Base-by-base conservation (phyloP, 2,113 vertebrate genomes). In the Osmerus eperlanus region DNA sequence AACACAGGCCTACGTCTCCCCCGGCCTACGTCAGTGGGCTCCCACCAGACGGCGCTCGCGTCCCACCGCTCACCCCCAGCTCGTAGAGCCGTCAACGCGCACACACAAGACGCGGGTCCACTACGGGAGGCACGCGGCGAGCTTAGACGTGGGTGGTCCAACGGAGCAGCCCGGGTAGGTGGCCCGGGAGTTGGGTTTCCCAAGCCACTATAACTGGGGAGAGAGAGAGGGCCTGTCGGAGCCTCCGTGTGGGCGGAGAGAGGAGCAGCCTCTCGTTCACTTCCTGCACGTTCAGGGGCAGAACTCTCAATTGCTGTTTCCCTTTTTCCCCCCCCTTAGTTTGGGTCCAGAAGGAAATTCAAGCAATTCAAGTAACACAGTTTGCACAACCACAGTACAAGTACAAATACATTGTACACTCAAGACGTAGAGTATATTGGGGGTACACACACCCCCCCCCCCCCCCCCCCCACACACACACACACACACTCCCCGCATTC, bases 131-230 rank as follows among this genome's bases (percentile, higher is more conserved):
- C 29, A 16, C 41, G 32, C 54, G 41, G 72, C 60, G 25, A 55
- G 41, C 2, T 15, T 28, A 64, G 65, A 70, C 32, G 72, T 84
- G 83, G 82, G 82, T 83, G 87, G 83, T 86, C 81, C 19, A n/a
- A 28, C 73, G 69, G 78, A 52, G 72, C 64, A 71, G 71, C 3
- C 32, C 73, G 81, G 83, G 75, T 84, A 78, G 83, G 70, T 78
- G 72, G 64, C 4, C 3, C 13, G 12, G 18, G 72, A 71, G 62
- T 72, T 68, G 69, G 29, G 51, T 82, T 84, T 84, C 73, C 64
- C 61, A 1, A 65, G 23, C 15, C 62, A 19, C n/a, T 47, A 68
- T 77, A 63, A 36, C 71, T 67, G 69, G 51, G 67, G 60, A 66
- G 21, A 41, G 21, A 41, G 72, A n/a, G 23, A 60, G 63, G 28